Evolutionary conservation across 2,888 invertebrate genomes (phyloP), one percentile per base, ranked within the genome.

Genomic region (Formica aserva): DNA sequence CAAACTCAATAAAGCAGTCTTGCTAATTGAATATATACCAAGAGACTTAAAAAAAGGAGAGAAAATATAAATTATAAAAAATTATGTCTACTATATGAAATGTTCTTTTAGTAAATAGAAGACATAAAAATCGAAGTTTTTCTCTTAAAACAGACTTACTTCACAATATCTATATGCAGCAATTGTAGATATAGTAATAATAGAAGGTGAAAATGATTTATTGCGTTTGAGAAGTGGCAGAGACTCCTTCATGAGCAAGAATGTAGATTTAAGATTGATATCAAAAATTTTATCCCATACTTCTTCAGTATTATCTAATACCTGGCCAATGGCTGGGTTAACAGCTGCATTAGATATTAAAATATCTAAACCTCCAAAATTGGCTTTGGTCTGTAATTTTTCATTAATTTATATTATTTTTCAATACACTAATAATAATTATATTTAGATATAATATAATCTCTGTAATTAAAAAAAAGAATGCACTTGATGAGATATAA

Each of bases 231-330:
- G 95, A 92, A 97, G 96, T 0, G 99, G 99, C 63, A 98, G 95
- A 13, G 97, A 97, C 95, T 98, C 98, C 95, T 99, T 97, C 26
- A 98, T 97, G 71, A 99, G 94, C 86, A 98, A 95, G 95, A 97
- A 99, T 0, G 98, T 96, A 77, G 97, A 96, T 95, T 99, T 99
- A 0, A 99, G 98, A 95, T 99, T 99, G 0, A 97, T 96, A 86
- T 99, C 99, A 95, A 99, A 99, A 93, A 99, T 98, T 96, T 99
- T 99, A 94, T 99, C 98, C 99, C 99, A 99, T 0, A 97, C 96
- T 66, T 95, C 95, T 95, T 98, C 98, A 22, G 97, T 96, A 81
- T 97, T 97, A 96, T 98, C 97, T 72, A 99, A 95, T 82, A 98
- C 96, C 67, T 97, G 96, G 41, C 98, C 97, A 86, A 98, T 97